A percentile compares a stretch with the other conserved stretches of the same genome.
These are phyloP conservation scores for Luidia sarsii DNA, from an alignment of 53 echinoderm and acorn worm species.

Conservation along the genomic window DNA sequence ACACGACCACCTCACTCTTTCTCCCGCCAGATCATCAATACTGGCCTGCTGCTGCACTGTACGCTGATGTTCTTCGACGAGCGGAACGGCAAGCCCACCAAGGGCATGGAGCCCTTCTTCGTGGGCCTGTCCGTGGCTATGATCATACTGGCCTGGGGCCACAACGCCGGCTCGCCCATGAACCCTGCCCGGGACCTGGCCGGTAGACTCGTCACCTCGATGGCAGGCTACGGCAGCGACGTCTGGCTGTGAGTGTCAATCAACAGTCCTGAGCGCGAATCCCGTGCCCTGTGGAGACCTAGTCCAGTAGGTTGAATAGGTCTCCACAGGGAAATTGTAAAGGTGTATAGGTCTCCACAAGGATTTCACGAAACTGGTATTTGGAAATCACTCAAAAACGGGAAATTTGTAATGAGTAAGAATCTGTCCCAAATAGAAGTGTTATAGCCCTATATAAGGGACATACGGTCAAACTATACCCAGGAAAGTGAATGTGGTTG, in stretches of 20 bases:
- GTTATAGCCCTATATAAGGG: no score
- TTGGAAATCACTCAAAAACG: no score
- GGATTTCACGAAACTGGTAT: no score
- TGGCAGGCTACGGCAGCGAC: conserved; percentile 82
- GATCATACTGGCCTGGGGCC: conserved; percentile 84
- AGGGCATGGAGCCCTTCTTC: conserved; percentile 88
- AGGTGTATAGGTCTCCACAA: no score
- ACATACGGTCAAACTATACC: no score
- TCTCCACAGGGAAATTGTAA: no score
- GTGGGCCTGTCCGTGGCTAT: conserved; percentile 80
- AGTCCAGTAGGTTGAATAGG: no score
- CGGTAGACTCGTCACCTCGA: conserved; percentile 72
- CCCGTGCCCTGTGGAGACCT: no score
- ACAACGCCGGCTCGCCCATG: conserved; percentile 91
- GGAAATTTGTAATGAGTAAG: no score
- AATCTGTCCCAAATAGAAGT: no score
- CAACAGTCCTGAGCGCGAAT: no score
- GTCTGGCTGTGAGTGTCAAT: conserved; percentile 84
- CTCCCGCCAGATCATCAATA: conserved; percentile 29
- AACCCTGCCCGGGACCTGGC: conserved; percentile 93
- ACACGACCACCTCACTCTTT: background rate
- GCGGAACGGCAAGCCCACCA: conserved; percentile 76
- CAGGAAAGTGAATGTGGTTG: no score
- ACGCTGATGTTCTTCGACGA: conserved; percentile 79
- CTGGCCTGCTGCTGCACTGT: conserved; percentile 31